Percentiles rank a stretch among this genome's conserved stretches.
These are phyloP conservation scores for Diabrotica balteata DNA, from an alignment of 2,888 invertebrate species.

Conservation along the genomic window DNA sequence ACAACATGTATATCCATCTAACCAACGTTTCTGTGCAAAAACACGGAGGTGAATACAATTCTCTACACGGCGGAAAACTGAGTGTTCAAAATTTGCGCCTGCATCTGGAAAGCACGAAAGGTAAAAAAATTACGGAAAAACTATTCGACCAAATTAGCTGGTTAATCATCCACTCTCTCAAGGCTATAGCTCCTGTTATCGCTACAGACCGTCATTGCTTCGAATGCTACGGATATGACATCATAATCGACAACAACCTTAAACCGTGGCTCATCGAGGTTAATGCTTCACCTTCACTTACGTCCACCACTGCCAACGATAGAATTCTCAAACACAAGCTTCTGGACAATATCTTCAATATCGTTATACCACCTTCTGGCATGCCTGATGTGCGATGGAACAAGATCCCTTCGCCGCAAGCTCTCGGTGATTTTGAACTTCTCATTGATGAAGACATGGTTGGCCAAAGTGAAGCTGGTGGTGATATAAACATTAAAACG, in stretches of 20 bases:
- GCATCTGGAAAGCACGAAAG: constrained; percentile 89
- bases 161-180: constrained; percentile 91
- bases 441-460: constrained; percentile 83
- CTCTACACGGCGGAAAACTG: constrained; percentile 93
- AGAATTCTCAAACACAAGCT: constrained; percentile 92
- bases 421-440: constrained; percentile 84
- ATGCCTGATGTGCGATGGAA: constrained; percentile 90
- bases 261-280: constrained; percentile 94
- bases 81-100: constrained; percentile 89
- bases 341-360: constrained; percentile 89
- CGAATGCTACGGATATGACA: constrained; percentile 95
- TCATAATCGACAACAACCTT: constrained; percentile 91
- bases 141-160: constrained; percentile 88
- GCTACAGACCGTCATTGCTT: constrained; percentile 92
- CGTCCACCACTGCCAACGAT: constrained; percentile 94
- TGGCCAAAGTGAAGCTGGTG: constrained; percentile 63
- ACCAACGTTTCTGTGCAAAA: constrained; percentile 99
- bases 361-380: constrained; percentile 88
- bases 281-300: constrained; percentile 93
- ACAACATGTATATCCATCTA: constrained; percentile 93
- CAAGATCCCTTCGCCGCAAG: constrained; percentile 76
- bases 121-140: constrained; percentile 86
- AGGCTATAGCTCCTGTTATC: constrained; percentile 91
- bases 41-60: constrained; percentile 94
- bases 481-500: constrained; percentile 10